Percentiles rank a stretch among this genome's conserved stretches.
Conservation (phyloP, 2,113 vertebrate genomes). For the Globicephala melas region DNA sequence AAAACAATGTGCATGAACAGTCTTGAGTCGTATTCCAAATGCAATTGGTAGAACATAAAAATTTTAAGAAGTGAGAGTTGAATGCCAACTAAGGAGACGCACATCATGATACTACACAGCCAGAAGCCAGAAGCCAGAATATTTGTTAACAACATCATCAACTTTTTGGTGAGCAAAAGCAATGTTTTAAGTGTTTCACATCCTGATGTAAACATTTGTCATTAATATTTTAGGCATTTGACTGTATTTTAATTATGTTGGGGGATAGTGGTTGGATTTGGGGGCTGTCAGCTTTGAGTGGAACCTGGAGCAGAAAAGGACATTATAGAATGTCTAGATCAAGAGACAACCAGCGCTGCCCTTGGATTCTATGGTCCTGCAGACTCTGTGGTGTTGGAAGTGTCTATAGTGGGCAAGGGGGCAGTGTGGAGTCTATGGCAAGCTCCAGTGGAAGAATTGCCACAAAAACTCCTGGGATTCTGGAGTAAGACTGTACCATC, state of each 20-base stretch:
- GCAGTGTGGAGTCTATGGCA: too few species aligned
- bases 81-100: not conserved
- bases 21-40: not conserved
- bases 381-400: not conserved
- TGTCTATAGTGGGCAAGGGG: not conserved
- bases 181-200: not conserved
- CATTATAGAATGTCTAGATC: not conserved
- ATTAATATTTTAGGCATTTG: not conserved
- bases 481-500: not conserved
- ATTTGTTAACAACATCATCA: not conserved
- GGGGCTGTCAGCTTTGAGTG: not conserved
- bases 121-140: not conserved
- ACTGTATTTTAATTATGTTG: not conserved
- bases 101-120: not conserved
- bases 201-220: not conserved
- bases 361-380: not conserved
- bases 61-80: not conserved
- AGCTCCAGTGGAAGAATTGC: not conserved
- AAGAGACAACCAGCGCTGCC: not conserved
- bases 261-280: not conserved
- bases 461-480: not conserved
- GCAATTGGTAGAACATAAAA: not conserved
- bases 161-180: not conserved
- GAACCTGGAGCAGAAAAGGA: not conserved
- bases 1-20: not conserved